Evolutionary conservation across 1,140 invertebrate species (phyloP), one percentile per base, ranked within the genome.

Genomic region (Macrocentrus cingulum): DNA sequence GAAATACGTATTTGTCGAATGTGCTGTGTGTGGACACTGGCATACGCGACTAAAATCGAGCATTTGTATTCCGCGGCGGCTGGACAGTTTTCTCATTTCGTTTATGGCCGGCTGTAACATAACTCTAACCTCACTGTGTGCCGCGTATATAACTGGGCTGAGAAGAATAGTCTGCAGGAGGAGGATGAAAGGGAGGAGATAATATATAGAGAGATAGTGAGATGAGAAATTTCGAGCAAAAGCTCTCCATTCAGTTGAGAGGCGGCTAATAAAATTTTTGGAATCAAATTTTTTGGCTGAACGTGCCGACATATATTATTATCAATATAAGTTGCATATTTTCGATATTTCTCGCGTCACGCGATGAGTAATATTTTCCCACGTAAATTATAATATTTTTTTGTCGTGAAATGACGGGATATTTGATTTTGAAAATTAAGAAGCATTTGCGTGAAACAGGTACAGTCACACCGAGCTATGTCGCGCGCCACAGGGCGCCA

Each of bases 11-110:
- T n/a, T n/a, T n/a, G n/a, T n/a, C n/a, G n/a, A n/a, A n/a, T n/a
- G n/a, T n/a, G n/a, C n/a, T 41, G 16, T 53, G 23, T 53, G 41
- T 20, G 46, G 16, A 19, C 15, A 42, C 36, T 41, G n/a, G n/a
- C n/a, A n/a, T n/a, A n/a, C n/a, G n/a, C 23, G 48, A 49, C 51
- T 41, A 65, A 73, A 76, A 76, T 72, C 66, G 64, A 66, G 68
- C 74, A 76, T 78, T 78, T 76, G 72, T 77, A 77, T 77, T 77
- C 74, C 66, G 71, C 63, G 64, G 66, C 66, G 66, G 60, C 66
- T 66, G 67, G 65, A 74, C 69, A 69, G 66, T 75, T 75, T 75
- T 75, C 70, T 76, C 70, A 74, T 76, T 75, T 78, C 74, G 70
- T 76, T 78, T 77, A 78, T 72, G 67, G 68, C 64, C 63, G 64